Evolutionary conservation across 2,113 vertebrate genomes (phyloP).

Genomic region (Chlorodrepanis virens): DNA sequence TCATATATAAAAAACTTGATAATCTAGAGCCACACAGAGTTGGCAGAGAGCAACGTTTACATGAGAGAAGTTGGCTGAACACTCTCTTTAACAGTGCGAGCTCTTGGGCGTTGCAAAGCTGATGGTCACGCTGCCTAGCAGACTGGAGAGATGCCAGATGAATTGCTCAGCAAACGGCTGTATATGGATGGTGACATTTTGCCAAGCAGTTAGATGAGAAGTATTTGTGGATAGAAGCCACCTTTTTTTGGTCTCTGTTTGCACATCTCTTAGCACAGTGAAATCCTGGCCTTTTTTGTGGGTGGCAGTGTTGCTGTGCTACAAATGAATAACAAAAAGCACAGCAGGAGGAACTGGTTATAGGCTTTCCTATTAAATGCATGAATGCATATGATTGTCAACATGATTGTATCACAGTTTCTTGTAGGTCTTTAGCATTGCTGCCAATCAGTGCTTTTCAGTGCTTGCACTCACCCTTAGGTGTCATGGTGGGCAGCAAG

Average conservation of each 20-base stretch:
- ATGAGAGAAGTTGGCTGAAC: background rate
- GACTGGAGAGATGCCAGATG: background rate
- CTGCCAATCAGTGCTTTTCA: background rate
- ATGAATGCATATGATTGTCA: background rate
- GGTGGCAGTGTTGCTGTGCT: background rate
- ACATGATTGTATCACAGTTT: background rate
- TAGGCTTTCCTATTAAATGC: background rate
- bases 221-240: background rate
- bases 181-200: background rate
- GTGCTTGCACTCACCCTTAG: rapidly evolving
- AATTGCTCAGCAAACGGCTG: background rate
- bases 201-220: background rate
- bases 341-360: background rate
- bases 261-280: background rate
- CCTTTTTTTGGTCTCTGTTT: background rate
- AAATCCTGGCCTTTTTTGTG: background rate
- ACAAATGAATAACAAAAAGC: background rate
- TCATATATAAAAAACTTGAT: background rate
- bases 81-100: background rate
- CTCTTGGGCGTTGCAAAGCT: background rate
- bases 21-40: background rate
- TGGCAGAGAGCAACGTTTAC: background rate
- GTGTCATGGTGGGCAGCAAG: rapidly evolving
- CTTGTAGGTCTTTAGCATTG: background rate
- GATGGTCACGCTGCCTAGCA: background rate